A percentile compares a stretch with the other conserved stretches of the same genome.
phyloP scores from a whole-genome alignment of 2,888 invertebrate genomes.

The Papilio elwesi region DNA sequence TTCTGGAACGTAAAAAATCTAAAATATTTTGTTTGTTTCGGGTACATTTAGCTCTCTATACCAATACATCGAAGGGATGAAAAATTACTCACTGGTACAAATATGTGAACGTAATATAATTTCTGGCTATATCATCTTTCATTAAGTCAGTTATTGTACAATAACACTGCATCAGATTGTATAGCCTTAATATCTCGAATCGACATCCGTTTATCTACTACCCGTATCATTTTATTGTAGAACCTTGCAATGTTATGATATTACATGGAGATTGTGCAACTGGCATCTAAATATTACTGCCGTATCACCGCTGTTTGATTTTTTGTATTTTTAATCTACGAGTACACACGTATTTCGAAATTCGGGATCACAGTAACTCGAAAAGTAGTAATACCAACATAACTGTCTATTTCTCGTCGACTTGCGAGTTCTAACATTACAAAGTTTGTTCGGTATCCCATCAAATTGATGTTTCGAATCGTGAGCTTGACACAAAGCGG shows the following conservation, averaged over 20 bases:
- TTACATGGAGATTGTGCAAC: constrained; percentile 43
- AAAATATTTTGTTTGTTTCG: too few species aligned
- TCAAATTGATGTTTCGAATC: constrained; percentile 31
- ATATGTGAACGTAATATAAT: not conserved
- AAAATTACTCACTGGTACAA: not conserved
- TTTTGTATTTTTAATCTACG: constrained; percentile 49
- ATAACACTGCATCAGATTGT: constrained; percentile 2
- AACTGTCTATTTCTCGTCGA: constrained; percentile 46
- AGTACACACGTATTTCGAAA: constrained; percentile 45
- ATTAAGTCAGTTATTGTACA: constrained; percentile 21
- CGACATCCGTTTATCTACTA: constrained; percentile 31
- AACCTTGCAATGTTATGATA: constrained; percentile 43
- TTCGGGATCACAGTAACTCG: constrained; percentile 46
- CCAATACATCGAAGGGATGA: not conserved
- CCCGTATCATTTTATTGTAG: constrained; percentile 28
- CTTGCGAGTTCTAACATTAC: constrained; percentile 37
- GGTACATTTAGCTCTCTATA: too few species aligned
- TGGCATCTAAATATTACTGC: constrained; percentile 39
- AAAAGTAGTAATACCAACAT: constrained; percentile 47
- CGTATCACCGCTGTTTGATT: constrained; percentile 51
- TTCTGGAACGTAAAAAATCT: too few species aligned
- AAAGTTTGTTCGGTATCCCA: constrained; percentile 15
- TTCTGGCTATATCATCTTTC: constrained; percentile 10
- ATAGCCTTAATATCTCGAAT: not conserved
- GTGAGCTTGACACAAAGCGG: constrained; percentile 50